phyloP scores from a whole-genome alignment of 2,888 invertebrate species.

The Drosophila anceps region DNA sequence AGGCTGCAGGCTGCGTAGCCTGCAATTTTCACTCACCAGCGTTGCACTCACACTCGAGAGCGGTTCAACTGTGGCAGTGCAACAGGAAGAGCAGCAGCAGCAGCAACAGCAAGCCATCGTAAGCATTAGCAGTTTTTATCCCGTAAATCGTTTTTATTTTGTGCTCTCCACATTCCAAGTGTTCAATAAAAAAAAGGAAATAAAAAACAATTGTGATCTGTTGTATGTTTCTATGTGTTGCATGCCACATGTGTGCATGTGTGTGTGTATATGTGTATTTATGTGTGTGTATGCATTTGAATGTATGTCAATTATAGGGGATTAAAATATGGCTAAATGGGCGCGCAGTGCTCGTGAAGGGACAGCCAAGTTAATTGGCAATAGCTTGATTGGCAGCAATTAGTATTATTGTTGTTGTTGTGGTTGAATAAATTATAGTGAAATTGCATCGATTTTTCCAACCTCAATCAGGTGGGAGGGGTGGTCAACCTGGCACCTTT shows the following conservation, averaged over 20 bases:
- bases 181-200: slow-evolving; percentile 32
- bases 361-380: neutral
- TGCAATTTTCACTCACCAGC: slow-evolving; percentile 54
- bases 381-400: slow-evolving; percentile 8
- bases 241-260: slow-evolving; percentile 1
- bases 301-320: slow-evolving; percentile 43
- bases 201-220: slow-evolving; percentile 10
- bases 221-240: neutral
- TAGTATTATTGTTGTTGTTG: neutral
- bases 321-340: slow-evolving; percentile 22
- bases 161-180: slow-evolving; percentile 15
- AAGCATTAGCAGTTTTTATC: slow-evolving; percentile 30
- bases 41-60: slow-evolving; percentile 42
- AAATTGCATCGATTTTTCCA: slow-evolving; percentile 49
- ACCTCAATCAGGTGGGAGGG: slow-evolving; percentile 21
- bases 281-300: slow-evolving; percentile 14
- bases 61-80: slow-evolving; percentile 32
- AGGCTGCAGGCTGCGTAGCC: slow-evolving; percentile 9
- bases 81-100: slow-evolving; percentile 44
- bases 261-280: neutral
- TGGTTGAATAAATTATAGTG: slow-evolving; percentile 18
- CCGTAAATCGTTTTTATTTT: slow-evolving; percentile 16
- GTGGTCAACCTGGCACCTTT: slow-evolving; percentile 7
- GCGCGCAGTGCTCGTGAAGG: slow-evolving; percentile 9
- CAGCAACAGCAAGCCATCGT: slow-evolving; percentile 26